Conservation (phyloP, 2,113 vertebrate species). For the Atherinomorus stipes region DNA sequence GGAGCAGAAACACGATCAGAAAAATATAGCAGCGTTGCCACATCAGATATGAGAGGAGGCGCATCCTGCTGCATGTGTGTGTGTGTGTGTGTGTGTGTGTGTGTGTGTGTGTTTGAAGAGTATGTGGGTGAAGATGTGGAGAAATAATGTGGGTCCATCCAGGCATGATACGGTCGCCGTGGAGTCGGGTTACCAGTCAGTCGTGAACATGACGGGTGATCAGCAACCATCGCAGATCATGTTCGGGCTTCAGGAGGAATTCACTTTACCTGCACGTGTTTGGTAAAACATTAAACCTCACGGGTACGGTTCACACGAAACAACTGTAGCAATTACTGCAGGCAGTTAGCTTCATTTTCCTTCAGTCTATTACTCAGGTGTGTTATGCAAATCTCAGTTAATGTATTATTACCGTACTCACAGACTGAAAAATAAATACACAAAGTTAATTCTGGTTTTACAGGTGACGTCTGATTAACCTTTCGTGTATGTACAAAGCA, state of each 20-base stretch:
- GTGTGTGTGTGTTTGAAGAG: neutral
- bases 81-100: neutral
- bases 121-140: neutral
- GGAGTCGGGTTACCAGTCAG: conserved; percentile 15
- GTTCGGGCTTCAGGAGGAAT: neutral
- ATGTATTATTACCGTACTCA: no score
- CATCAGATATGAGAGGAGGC: neutral
- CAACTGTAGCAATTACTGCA: no score
- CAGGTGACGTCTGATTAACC: no score
- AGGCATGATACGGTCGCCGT: conserved; percentile 3
- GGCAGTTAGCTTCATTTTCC: no score
- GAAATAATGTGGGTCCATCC: neutral
- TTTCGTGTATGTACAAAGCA: no score
- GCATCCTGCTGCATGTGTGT: neutral
- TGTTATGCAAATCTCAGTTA: no score
- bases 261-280: neutral
- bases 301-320: no score
- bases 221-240: neutral
- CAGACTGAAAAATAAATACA: no score
- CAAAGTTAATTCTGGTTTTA: no score
- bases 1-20: neutral
- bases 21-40: neutral
- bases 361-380: no score
- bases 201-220: conserved; percentile 8
- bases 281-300: no score